Conservation (phyloP, 2,888 invertebrate species). For the Oeneis ivallda region DNA sequence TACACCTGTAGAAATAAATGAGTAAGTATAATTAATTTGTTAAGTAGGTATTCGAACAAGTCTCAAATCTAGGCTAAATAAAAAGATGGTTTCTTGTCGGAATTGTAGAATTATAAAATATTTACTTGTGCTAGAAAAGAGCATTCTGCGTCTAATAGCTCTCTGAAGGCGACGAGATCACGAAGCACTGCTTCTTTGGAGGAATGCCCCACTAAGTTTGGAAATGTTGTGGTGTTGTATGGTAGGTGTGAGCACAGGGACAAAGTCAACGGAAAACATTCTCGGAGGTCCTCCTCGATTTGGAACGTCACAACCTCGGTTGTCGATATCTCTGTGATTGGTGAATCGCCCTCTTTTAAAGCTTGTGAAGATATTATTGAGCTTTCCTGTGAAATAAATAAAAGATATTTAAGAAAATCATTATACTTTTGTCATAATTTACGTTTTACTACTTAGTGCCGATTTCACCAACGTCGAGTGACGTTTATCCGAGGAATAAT, state of each 20-base stretch:
- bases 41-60: background rate
- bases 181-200: constrained; percentile 83
- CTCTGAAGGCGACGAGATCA: constrained; percentile 91
- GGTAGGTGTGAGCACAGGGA: constrained; percentile 86
- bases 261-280: constrained; percentile 85
- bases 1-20: too few species aligned
- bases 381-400: constrained; percentile 58
- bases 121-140: constrained; percentile 88
- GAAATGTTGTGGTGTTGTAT: constrained; percentile 92
- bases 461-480: too few species aligned
- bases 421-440: too few species aligned
- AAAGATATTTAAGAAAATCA: background rate
- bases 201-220: constrained; percentile 88
- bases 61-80: constrained; percentile 22
- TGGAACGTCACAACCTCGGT: constrained; percentile 64
- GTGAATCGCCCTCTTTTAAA: constrained; percentile 66
- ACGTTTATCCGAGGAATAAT: too few species aligned
- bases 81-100: constrained; percentile 18
- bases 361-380: constrained; percentile 73
- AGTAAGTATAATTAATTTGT: too few species aligned
- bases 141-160: constrained; percentile 95
- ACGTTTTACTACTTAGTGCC: too few species aligned
- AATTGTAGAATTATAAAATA: constrained; percentile 12
- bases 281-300: constrained; percentile 83
- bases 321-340: constrained; percentile 63